These are phyloP conservation scores for Aurelia coerulea DNA, from an alignment of 30 jellyfish, hydroid and myxozoan species.

Conservation along the genomic window DNA sequence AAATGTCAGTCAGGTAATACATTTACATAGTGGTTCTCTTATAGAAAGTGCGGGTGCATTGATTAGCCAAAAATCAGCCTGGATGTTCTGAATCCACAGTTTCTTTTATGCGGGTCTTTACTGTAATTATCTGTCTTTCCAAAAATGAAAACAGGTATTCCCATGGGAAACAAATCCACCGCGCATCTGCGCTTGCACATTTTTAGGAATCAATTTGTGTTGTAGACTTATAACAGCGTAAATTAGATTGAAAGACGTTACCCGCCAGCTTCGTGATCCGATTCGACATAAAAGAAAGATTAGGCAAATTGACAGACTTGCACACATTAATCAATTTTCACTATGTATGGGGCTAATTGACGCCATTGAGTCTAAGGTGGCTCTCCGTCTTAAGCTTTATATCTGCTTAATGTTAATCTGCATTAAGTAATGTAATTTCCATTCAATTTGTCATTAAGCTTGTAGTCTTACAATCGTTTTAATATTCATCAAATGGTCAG, in stretches of 20 bases:
- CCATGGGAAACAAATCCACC: background rate
- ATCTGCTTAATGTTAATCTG: constrained; percentile 41
- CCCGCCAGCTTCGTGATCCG: constrained; percentile 12
- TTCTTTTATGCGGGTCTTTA: too few relatives aligned
- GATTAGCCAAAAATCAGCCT: too few relatives aligned
- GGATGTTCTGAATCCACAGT: too few relatives aligned
- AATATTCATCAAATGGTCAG: background rate
- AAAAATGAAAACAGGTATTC: too few relatives aligned
- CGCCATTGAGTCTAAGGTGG: constrained; percentile 16
- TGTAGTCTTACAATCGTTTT: background rate
- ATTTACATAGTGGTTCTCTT: too few relatives aligned
- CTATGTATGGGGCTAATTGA: background rate
- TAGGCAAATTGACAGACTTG: constrained; percentile 16
- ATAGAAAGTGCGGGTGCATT: too few relatives aligned
- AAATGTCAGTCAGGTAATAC: too few relatives aligned
- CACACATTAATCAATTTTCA: background rate
- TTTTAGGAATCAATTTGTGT: background rate
- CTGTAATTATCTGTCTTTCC: too few relatives aligned
- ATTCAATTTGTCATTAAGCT: constrained; percentile 2
- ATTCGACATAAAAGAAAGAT: constrained; percentile 1
- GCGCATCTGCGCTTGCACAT: background rate
- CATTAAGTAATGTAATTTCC: background rate
- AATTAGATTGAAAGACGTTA: background rate
- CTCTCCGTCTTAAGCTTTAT: constrained; percentile 5
- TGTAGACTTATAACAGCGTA: constrained; percentile 3